These are phyloP conservation scores for Acrossocheilus fasciatus DNA, from an alignment of 2,797 vertebrate species.

Conservation along the genomic window DNA sequence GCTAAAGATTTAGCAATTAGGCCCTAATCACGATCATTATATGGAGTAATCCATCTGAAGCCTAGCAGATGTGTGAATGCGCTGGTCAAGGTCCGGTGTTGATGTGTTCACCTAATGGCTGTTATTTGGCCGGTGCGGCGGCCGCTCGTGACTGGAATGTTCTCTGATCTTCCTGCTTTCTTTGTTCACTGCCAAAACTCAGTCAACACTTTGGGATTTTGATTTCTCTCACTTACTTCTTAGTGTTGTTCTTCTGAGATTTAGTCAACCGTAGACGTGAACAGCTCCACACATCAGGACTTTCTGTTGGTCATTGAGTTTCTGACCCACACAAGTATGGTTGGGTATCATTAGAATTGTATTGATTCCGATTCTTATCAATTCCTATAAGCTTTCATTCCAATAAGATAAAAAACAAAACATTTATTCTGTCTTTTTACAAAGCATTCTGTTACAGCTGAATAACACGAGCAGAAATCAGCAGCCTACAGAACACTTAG, in stretches of 20 bases:
- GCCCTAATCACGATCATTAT: constrained; percentile 84
- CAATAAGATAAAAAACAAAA: too few relatives aligned
- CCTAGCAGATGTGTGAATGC: constrained; percentile 83
- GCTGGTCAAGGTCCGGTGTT: constrained; percentile 76
- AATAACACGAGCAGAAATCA: too few relatives aligned
- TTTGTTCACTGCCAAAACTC: neutral
- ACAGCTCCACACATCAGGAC: neutral
- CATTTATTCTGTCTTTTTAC: too few relatives aligned
- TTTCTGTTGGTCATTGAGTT: neutral
- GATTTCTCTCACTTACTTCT: neutral
- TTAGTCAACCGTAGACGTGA: neutral
- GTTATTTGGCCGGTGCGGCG: constrained; percentile 78
- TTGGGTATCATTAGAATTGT: too few relatives aligned
- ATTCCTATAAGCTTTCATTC: too few relatives aligned
- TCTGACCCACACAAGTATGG: neutral
- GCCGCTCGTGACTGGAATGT: constrained; percentile 47
- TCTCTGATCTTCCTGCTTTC: neutral
- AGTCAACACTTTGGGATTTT: neutral
- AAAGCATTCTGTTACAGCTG: too few relatives aligned
- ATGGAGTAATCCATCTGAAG: constrained; percentile 85
- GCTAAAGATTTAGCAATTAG: constrained; percentile 85
- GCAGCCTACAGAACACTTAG: too few relatives aligned
- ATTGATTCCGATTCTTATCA: too few relatives aligned
- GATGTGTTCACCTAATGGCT: constrained; percentile 79
- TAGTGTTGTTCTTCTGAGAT: constrained; percentile 57